Percentiles rank a stretch among this genome's conserved stretches.
These are phyloP conservation scores for Himalopsyche anomala DNA, from an alignment of 2,888 invertebrate genomes.

Conservation along the genomic window DNA sequence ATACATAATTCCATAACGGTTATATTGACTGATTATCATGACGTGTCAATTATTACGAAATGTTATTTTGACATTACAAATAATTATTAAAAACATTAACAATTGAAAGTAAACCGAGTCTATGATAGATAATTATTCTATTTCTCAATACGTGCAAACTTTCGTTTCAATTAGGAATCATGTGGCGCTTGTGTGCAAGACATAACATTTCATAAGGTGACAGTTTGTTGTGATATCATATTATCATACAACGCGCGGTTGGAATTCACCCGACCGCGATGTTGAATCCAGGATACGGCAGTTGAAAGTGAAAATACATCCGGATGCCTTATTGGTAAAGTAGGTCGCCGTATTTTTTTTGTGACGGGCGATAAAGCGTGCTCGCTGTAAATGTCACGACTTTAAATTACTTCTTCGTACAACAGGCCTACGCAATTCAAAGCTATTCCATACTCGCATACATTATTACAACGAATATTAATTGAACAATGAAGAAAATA, in stretches of 20 bases:
- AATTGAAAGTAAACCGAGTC: not conserved
- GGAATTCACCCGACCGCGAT: constrained; percentile 41
- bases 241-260: not conserved
- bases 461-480: no score
- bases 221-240: constrained; percentile 37
- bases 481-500: no score
- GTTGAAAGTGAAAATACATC: constrained; percentile 59
- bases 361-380: constrained; percentile 31
- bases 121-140: constrained; percentile 2
- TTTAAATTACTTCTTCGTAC: constrained; percentile 13
- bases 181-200: constrained; percentile 5
- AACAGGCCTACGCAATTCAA: not conserved
- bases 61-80: no score
- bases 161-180: constrained; percentile 22
- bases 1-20: no score
- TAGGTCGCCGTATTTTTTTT: constrained; percentile 44
- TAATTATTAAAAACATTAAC: not conserved
- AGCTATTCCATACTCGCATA: not conserved
- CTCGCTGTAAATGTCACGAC: constrained; percentile 17
- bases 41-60: no score
- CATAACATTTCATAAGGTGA: constrained; percentile 50
- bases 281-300: constrained; percentile 55
- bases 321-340: constrained; percentile 52
- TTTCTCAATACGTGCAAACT: not conserved
- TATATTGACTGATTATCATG: no score